These are phyloP conservation scores for Acanthacorydalis orientalis DNA, from an alignment of 2,888 invertebrate species.

Conservation along the genomic window DNA sequence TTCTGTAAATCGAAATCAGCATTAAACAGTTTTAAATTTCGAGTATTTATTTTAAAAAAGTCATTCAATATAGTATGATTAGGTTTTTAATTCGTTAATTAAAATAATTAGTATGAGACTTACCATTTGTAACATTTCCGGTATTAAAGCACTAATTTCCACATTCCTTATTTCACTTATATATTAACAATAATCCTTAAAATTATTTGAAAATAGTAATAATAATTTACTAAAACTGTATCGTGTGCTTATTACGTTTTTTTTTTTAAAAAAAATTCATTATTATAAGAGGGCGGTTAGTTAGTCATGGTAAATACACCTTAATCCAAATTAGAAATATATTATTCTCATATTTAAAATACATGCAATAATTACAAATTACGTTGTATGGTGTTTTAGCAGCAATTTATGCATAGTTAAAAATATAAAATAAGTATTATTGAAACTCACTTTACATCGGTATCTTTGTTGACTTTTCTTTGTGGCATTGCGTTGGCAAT, in stretches of 20 bases:
- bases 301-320: neutral
- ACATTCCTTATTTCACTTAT: neutral
- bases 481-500: too few species aligned
- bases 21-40: neutral
- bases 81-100: neutral
- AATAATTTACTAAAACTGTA: neutral
- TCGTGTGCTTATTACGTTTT: neutral
- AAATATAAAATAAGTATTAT: too few species aligned
- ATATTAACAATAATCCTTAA: neutral
- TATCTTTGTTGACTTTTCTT: too few species aligned
- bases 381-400: too few species aligned
- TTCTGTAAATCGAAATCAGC: constrained; percentile 14
- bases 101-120: neutral
- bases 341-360: too few species aligned
- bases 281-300: neutral
- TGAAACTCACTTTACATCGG: too few species aligned
- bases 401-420: too few species aligned
- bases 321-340: too few species aligned
- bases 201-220: neutral
- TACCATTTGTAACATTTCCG: neutral
- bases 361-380: too few species aligned
- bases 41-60: too few species aligned
- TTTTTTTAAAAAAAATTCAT: neutral
- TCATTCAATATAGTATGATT: neutral
- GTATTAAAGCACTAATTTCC: too few species aligned